These are phyloP conservation scores for Trichopoda pennipes DNA, from an alignment of 2,888 invertebrate genomes.

Conservation along the genomic window DNA sequence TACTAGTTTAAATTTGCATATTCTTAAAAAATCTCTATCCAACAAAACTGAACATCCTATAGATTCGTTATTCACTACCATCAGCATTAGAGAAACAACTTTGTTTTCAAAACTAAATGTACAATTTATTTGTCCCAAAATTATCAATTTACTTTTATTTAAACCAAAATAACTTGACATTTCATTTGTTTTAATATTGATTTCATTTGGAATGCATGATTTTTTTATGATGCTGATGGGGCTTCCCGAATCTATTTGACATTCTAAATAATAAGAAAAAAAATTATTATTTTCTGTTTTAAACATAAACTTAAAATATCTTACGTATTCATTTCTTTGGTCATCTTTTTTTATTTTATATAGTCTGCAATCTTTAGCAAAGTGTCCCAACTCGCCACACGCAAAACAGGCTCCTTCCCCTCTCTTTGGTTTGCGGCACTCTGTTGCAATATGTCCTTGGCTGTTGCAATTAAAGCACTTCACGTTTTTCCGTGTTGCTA, in stretches of 20 bases:
- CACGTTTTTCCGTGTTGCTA: neutral
- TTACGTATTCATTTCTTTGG: conserved; percentile 37
- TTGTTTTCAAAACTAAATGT: conserved; percentile 42
- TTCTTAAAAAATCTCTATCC: conserved; percentile 52
- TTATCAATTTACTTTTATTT: conserved; percentile 59
- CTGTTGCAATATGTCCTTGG: conserved; percentile 11
- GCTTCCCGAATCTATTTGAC: conserved; percentile 68
- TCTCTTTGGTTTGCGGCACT: too few species aligned
- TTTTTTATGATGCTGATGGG: conserved; percentile 55
- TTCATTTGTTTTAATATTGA: conserved; percentile 36
- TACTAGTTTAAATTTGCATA: conserved; percentile 8
- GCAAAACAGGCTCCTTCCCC: too few species aligned
- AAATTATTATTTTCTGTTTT: conserved; percentile 7
- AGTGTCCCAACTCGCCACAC: too few species aligned
- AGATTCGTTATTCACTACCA: conserved; percentile 46
- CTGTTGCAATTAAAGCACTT: conserved; percentile 47
- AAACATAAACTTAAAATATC: conserved; percentile 30
- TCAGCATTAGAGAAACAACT: conserved; percentile 26
- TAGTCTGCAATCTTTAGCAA: too few species aligned
- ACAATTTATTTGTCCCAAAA: conserved; percentile 47
- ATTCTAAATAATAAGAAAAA: conserved; percentile 54
- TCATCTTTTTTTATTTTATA: too few species aligned
- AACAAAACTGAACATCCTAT: conserved; percentile 45
- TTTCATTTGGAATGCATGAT: conserved; percentile 39
- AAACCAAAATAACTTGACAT: conserved; percentile 49